Conservation (phyloP, 2,113 vertebrate species). For the Saccopteryx bilineata region DNA sequence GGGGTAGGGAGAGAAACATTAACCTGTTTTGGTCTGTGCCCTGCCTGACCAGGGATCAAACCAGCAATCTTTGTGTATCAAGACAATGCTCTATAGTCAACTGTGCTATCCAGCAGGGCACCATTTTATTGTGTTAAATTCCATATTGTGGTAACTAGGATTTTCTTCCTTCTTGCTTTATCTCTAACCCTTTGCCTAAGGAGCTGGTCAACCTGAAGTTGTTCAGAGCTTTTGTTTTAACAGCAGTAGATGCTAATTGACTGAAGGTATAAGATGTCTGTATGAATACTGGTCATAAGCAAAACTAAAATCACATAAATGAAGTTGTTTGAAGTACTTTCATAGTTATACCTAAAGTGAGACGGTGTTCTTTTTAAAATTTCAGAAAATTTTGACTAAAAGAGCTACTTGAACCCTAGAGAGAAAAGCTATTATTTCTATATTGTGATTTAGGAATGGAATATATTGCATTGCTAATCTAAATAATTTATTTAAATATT, state of each 20-base stretch:
- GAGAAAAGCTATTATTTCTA: conserved; percentile 10
- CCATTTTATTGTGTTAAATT: neutral
- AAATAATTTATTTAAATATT: conserved; percentile 14
- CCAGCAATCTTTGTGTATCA: no score
- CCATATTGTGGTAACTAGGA: neutral
- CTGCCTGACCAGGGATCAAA: no score
- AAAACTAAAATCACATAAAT: conserved; percentile 54
- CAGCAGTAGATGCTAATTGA: neutral
- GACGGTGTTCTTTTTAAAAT: neutral
- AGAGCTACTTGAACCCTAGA: conserved; percentile 5
- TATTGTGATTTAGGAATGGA: conserved; percentile 21
- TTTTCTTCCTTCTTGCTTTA: conserved; percentile 11
- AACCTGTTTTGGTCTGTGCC: no score
- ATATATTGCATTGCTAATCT: neutral
- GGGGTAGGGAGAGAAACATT: no score
- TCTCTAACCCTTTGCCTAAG: neutral
- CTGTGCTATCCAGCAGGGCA: no score
- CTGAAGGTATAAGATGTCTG: neutral
- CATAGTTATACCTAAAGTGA: neutral
- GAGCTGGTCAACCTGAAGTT: neutral
- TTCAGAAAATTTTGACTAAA: conserved; percentile 17
- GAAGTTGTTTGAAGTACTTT: conserved; percentile 15
- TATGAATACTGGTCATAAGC: conserved; percentile 16
- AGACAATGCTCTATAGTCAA: no score
- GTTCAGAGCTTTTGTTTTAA: conserved; percentile 1